Base-by-base conservation (phyloP, 2,797 vertebrate genomes). In the Pipistrellus kuhlii region DNA sequence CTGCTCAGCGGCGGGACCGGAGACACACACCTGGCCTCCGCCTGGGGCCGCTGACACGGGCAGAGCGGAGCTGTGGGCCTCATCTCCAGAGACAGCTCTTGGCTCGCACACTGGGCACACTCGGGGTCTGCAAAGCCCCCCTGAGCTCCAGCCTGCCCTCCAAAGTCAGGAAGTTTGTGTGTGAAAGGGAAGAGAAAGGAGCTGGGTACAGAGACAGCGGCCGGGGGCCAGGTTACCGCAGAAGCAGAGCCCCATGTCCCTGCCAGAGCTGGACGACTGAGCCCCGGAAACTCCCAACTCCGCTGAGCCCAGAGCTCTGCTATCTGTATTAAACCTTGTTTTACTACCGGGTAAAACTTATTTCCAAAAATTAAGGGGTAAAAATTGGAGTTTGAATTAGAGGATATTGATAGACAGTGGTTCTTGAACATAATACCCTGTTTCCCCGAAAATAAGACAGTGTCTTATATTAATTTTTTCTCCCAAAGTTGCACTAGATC, bases 301-400 rank as follows among this genome's bases (percentile, higher is more conserved):
- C 35, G 44, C 66, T 3, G n/a, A 94, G 80, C 48, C 53, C 86
- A 85, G 85, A 84, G 78, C 35, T 48, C 41, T 51, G 27, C 27
- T 35, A 25, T 44, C 59, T 83, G 11, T 27, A 8, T 38, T 57
- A 30, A 7, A 20, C 69, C 64, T 27, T 11, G 25, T 80, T 77
- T 88, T 48, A 80, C 75, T 44, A 21, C 32, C 3, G 2, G 17
- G 38, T 48, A 87, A 80, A 94, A 82, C 55, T 55, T 55, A 80
- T 38, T 94, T 87, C 72, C 59, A 85, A 53, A 95, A 87, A 82
- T 69, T 59, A 84, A 89, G 46, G 76, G 13, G 76, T 64, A 64
- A 87, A 89, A 88, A 83, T 53, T 85, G 55, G 83, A 87, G 46
- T 85, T 84, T 88, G 85, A 91, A 66, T 41, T 48, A 55, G 14